These are phyloP conservation scores for Centropus unirufus DNA, from an alignment of 2,113 vertebrate genomes.

Conservation along the genomic window DNA sequence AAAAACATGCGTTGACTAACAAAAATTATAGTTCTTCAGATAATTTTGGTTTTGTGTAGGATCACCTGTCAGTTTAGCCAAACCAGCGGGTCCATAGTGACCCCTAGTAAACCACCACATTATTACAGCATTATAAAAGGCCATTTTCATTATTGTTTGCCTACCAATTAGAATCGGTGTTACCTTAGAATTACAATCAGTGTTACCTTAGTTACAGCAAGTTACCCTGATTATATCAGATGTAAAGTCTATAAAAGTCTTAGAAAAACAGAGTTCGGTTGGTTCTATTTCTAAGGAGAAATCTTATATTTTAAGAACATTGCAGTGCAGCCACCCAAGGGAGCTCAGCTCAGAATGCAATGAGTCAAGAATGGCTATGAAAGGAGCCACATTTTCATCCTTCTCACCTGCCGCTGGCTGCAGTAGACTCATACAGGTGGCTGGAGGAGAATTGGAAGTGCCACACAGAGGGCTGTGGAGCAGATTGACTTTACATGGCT, in stretches of 20 bases:
- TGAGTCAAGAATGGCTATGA: background rate
- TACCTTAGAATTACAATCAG: background rate
- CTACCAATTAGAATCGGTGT: background rate
- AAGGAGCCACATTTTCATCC: background rate
- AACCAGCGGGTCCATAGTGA: background rate
- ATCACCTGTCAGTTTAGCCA: background rate
- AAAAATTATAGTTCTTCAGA: background rate
- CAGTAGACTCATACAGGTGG: accelerated
- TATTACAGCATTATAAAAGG: background rate
- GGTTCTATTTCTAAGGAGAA: background rate
- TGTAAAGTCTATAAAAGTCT: background rate
- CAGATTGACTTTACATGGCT: background rate
- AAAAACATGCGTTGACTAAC: background rate
- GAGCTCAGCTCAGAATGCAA: background rate
- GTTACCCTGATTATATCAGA: background rate
- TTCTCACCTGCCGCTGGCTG: accelerated
- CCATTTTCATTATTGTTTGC: background rate
- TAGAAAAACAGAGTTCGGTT: background rate
- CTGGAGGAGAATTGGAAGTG: background rate
- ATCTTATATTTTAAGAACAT: background rate
- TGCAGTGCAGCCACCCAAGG: background rate
- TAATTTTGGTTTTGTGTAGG: background rate
- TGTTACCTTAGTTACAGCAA: background rate
- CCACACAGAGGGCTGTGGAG: background rate
- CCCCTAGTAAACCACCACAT: background rate